Evolutionary conservation across 2,113 vertebrate genomes (phyloP), one percentile per base, ranked within the genome.

Genomic region (Petaurus breviceps): DNA sequence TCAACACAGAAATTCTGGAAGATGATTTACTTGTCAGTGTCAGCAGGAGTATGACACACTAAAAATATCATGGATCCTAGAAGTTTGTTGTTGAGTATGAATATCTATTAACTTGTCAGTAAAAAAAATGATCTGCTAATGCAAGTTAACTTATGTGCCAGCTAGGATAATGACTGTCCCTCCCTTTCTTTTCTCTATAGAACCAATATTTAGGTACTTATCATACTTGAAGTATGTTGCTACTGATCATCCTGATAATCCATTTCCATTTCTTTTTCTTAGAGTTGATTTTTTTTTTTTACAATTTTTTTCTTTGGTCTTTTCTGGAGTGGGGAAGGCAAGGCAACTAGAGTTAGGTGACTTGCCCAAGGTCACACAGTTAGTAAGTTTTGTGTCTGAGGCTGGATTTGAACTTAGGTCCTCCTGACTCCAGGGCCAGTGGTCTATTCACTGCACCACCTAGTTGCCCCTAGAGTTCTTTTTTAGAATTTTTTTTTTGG

Each of bases 101-200:
- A 97, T 90, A 95, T 94, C 96, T 98, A 96, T 96, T 98, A 98
- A 97, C 98, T 98, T 97, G 94, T 96, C 97, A 95, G 96, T 95
- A 96, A 97, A 97, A 97, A 54, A 77, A 95, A 93, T 92, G 61
- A 95, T 91, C 95, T 97, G 92, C 37, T 96, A n/a, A 92, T 97
- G 96, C 94, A 37, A 91, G 97, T 96, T 96, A 97, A 97, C 97
- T 97, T 53, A 91, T 7, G 43, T 57, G 90, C 55, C 97, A 97
- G 91, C 16, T 43, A 23, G 68, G 22, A 84, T 43, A 22, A 89
- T 28, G 91, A 37, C 28, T 68, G 3, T 54, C 6, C 19, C 19
- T 43, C 37, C 68, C 49, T 89, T 37, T 77, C 22, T 55, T 91
- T 8, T 92, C 54, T 52, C 95, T 51, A 23, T 68, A 49, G 26